A percentile compares a stretch with the other conserved stretches of the same genome.
phyloP scores from a whole-genome alignment of 2,113 vertebrate species.

The Sander lucioperca region DNA sequence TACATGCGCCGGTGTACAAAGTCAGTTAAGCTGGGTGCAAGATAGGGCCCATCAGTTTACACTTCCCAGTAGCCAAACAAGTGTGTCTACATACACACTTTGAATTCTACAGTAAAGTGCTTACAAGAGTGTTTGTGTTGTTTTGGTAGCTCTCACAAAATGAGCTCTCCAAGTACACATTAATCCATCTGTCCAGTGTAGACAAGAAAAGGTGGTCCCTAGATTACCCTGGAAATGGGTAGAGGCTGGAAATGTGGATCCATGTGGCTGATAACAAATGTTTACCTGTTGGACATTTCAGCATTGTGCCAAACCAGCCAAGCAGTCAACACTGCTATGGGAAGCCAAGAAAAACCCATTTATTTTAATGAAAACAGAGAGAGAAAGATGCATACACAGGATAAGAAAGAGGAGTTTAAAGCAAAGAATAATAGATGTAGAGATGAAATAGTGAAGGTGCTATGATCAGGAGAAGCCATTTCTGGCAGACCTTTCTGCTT shows the following conservation, averaged over 20 bases:
- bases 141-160: conserved; percentile 32
- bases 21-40: too few relatives aligned
- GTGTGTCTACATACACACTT: conserved; percentile 2
- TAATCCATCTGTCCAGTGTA: conserved; percentile 32
- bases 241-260: conserved; percentile 36
- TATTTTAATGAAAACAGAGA: conserved; percentile 43
- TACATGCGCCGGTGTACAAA: too few relatives aligned
- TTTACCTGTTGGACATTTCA: conserved; percentile 62
- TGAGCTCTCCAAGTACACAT: conserved; percentile 30
- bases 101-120: conserved; percentile 41
- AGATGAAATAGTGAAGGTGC: conserved; percentile 31
- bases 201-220: conserved; percentile 37
- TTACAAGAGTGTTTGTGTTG: conserved; percentile 26
- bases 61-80: conserved; percentile 25
- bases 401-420: conserved; percentile 20
- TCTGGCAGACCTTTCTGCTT: conserved; percentile 8
- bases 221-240: conserved; percentile 40
- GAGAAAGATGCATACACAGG: conserved; percentile 18
- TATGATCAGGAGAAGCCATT: conserved; percentile 30
- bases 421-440: conserved; percentile 38
- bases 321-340: conserved; percentile 39
- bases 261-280: conserved; percentile 60
- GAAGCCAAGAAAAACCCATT: conserved; percentile 52
- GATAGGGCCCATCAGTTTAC: conserved; percentile 6
- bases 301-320: conserved; percentile 54